Conservation (phyloP, 2,888 invertebrate genomes). For the Muscina levida region DNA sequence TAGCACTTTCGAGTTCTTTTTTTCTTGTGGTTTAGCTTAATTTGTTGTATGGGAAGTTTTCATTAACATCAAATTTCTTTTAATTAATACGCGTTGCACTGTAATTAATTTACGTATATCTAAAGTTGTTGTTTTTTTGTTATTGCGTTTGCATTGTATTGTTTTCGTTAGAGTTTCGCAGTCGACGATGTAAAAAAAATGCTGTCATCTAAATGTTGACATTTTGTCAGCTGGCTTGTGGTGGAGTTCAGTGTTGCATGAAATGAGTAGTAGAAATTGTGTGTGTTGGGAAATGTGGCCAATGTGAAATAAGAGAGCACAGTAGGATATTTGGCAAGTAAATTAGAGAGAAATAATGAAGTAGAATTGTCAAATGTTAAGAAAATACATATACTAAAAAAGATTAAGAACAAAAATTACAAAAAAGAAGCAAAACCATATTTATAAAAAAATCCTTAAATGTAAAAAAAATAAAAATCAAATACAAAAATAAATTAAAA, state of each 20-base stretch:
- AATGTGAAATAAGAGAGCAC: too few species aligned
- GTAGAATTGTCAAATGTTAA: too few species aligned
- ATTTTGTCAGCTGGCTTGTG: conserved; percentile 19
- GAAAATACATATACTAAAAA: too few species aligned
- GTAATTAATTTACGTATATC: conserved; percentile 45
- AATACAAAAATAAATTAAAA: too few species aligned
- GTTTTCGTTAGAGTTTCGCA: conserved; percentile 27
- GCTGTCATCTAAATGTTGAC: conserved; percentile 41
- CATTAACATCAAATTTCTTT: conserved; percentile 5
- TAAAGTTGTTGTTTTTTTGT: conserved; percentile 28
- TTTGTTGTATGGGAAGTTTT: too few species aligned
- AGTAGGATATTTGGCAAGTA: too few species aligned
- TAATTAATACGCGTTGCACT: conserved; percentile 51
- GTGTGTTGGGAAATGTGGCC: too few species aligned
- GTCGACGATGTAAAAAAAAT: neutral
- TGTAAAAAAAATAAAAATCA: too few species aligned
- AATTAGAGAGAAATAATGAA: too few species aligned
- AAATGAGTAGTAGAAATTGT: conserved; percentile 3
- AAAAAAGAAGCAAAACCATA: too few species aligned
- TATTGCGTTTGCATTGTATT: conserved; percentile 47
- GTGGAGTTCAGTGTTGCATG: conserved; percentile 21
- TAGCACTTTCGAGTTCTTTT: neutral
- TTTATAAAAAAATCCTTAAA: too few species aligned
- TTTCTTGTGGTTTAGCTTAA: neutral
- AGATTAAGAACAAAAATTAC: too few species aligned